phyloP scores from a whole-genome alignment of 1,140 invertebrate species.

The Lepeophtheirus salmonis region DNA sequence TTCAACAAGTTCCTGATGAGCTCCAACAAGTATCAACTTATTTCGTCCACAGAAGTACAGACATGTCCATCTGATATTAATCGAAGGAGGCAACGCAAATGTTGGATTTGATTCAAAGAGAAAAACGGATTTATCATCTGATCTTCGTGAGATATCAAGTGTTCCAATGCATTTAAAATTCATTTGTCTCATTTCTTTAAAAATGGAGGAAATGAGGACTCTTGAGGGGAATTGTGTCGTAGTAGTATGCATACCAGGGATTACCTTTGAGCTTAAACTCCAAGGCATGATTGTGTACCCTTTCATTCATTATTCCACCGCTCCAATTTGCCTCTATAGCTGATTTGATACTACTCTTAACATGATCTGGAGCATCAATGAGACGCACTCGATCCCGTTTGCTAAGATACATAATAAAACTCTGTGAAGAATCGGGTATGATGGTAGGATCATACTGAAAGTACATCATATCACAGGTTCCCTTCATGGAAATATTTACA shows the following conservation, averaged over 20 bases:
- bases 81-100: neutral
- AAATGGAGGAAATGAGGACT: neutral
- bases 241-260: neutral
- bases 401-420: neutral
- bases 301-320: neutral
- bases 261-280: neutral
- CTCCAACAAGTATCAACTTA: neutral
- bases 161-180: neutral
- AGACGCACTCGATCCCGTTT: neutral
- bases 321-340: neutral
- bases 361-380: neutral
- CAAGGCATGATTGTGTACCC: neutral
- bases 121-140: neutral
- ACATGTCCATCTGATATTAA: neutral
- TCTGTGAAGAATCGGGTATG: neutral
- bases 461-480: neutral
- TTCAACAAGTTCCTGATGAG: neutral
- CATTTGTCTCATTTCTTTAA: neutral
- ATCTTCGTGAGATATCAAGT: neutral
- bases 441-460: neutral
- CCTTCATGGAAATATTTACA: neutral
- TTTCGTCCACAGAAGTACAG: neutral
- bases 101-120: neutral
- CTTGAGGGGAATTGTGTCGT: neutral
- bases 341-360: neutral